These are phyloP conservation scores for Tenthredo amoena DNA, from an alignment of 2,888 invertebrate genomes.

Conservation along the genomic window DNA sequence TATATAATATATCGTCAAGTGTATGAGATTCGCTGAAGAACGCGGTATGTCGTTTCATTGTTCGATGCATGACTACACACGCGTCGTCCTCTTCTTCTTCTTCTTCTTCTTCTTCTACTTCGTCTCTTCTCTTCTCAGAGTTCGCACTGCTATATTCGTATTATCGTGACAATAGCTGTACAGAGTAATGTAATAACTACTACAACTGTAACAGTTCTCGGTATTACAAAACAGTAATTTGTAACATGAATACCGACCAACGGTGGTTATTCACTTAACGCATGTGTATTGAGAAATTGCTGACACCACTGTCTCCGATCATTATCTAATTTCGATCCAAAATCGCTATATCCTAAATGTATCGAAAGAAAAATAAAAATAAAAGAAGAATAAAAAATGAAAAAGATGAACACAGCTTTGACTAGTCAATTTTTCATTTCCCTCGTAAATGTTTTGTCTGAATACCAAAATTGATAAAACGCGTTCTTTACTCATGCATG, in stretches of 20 bases:
- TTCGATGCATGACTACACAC: not conserved
- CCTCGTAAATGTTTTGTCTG: not conserved
- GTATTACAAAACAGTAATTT: conserved; percentile 29
- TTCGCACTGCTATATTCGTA: not conserved
- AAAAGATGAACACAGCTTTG: not conserved
- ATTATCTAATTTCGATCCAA: too few relatives aligned
- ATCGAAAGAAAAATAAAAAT: not conserved
- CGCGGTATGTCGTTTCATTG: not conserved
- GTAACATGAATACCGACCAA: not conserved
- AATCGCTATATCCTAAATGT: too few relatives aligned
- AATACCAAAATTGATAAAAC: not conserved
- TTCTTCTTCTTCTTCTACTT: not conserved
- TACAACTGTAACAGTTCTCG: conserved; percentile 8
- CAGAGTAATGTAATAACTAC: not conserved
- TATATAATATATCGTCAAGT: not conserved
- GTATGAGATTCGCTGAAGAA: not conserved
- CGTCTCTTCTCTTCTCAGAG: not conserved
- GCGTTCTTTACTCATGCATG: not conserved
- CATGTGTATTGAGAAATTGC: too few relatives aligned
- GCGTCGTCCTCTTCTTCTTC: not conserved
- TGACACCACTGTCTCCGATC: too few relatives aligned
- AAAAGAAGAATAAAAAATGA: too few relatives aligned
- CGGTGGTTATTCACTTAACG: not conserved
- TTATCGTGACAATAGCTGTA: conserved; percentile 2
- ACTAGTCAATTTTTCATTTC: not conserved